A percentile compares a stretch with the other conserved stretches of the same genome.
Evolutionary conservation across 1,140 invertebrate genomes (phyloP).

Genomic region (Andrena cerasifolii): DNA sequence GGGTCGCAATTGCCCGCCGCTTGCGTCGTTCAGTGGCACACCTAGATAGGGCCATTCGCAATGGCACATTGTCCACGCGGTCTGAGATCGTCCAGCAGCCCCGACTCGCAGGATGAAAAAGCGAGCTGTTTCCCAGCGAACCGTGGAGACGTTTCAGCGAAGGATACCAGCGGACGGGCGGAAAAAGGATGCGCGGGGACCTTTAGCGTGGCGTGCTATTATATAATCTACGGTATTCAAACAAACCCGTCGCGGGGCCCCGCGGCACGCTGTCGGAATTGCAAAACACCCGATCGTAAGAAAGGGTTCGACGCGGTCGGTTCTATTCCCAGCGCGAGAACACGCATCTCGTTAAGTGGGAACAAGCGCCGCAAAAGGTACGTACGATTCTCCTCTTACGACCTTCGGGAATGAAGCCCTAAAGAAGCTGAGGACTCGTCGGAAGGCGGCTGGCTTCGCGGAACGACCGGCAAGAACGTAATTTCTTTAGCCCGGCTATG

Average conservation of each 20-base stretch:
- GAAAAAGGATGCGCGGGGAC: not conserved
- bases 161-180: too few relatives aligned
- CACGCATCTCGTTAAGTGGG: conserved; percentile 72
- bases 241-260: conserved; percentile 1
- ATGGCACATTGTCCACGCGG: too few relatives aligned
- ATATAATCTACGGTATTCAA: conserved; percentile 47
- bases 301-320: conserved; percentile 48
- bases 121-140: too few relatives aligned
- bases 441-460: conserved; percentile 34
- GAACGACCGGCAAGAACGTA: conserved; percentile 57
- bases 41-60: too few relatives aligned
- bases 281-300: conserved; percentile 59
- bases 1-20: too few relatives aligned
- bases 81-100: too few relatives aligned
- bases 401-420: conserved; percentile 64
- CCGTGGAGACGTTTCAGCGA: too few relatives aligned
- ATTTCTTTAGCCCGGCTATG: conserved; percentile 48
- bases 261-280: conserved; percentile 29
- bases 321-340: conserved; percentile 66
- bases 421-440: conserved; percentile 58
- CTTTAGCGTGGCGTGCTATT: not conserved
- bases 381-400: conserved; percentile 56
- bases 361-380: conserved; percentile 68
- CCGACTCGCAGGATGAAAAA: too few relatives aligned
- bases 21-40: too few relatives aligned